These are phyloP conservation scores for Dinomys branickii DNA, from an alignment of 2,113 vertebrate species.

Conservation along the genomic window DNA sequence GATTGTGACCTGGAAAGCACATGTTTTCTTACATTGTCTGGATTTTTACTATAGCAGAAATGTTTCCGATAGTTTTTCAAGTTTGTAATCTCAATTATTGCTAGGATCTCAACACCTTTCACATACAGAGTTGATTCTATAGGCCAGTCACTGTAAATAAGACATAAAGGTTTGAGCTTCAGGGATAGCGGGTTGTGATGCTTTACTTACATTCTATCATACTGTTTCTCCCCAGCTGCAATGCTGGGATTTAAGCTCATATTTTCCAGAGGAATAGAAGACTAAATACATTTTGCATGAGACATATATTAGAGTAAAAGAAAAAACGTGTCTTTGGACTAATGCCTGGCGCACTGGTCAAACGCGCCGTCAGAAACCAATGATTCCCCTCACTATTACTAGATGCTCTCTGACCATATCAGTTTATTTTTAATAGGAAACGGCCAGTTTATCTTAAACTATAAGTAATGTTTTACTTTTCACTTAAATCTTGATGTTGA, in stretches of 20 bases:
- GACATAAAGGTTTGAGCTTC: not conserved
- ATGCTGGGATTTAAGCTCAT: not conserved
- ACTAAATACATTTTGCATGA: not conserved
- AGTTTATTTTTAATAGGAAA: slow-evolving; percentile 36
- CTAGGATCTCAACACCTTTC: not conserved
- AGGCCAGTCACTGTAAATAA: not conserved
- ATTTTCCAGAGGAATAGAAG: not conserved
- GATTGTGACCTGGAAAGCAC: not conserved
- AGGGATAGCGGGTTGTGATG: not conserved
- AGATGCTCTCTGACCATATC: not conserved
- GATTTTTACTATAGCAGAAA: not conserved
- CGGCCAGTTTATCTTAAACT: slow-evolving; percentile 3
- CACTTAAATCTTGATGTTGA: slow-evolving; percentile 41
- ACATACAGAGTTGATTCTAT: not conserved
- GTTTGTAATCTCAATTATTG: not conserved
- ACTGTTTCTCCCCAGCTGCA: not conserved
- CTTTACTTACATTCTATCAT: not conserved
- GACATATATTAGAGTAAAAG: not conserved
- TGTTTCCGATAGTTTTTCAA: not conserved
- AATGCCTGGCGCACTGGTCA: not conserved
- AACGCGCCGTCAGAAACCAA: slow-evolving; percentile 1
- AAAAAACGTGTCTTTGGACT: not conserved
- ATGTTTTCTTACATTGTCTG: not conserved
- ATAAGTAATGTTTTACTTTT: not conserved
- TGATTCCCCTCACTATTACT: not conserved